Evolutionary conservation across 2,797 vertebrate species (phyloP).

Genomic region (Chaunax sp.): DNA sequence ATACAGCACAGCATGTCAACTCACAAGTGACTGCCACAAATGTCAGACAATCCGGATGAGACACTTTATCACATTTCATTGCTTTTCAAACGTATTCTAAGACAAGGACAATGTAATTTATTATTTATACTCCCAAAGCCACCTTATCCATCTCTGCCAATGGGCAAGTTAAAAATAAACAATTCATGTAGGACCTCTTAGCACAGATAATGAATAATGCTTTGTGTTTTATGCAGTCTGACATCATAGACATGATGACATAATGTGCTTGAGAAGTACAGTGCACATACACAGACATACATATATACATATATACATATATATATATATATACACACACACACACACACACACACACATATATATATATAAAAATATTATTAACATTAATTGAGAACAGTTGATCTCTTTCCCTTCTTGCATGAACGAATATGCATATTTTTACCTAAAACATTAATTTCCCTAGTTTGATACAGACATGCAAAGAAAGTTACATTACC

Average conservation of each 20-base stretch:
- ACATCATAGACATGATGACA: conserved; percentile 42
- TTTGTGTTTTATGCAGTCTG: conserved; percentile 49
- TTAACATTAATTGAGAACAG: conserved; percentile 25
- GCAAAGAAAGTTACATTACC: conserved; percentile 43
- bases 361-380: too few species aligned
- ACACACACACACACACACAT: neutral
- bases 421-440: conserved; percentile 14
- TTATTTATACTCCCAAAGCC: conserved; percentile 85
- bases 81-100: conserved; percentile 85
- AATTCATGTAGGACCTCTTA: conserved; percentile 78
- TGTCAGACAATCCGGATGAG: conserved; percentile 85
- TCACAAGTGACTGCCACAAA: conserved; percentile 86
- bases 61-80: conserved; percentile 89
- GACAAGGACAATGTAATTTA: conserved; percentile 85
- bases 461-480: conserved; percentile 4
- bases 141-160: conserved; percentile 79
- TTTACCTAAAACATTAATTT: conserved; percentile 15
- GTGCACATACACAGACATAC: neutral
- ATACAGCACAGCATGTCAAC: conserved; percentile 81
- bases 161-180: conserved; percentile 83
- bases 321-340: neutral
- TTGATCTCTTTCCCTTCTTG: conserved; percentile 10
- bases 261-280: conserved; percentile 43
- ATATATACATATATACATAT: neutral
- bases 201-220: conserved; percentile 64